These are phyloP conservation scores for Strix aluco DNA, from an alignment of 2,113 vertebrate genomes.

Conservation along the genomic window DNA sequence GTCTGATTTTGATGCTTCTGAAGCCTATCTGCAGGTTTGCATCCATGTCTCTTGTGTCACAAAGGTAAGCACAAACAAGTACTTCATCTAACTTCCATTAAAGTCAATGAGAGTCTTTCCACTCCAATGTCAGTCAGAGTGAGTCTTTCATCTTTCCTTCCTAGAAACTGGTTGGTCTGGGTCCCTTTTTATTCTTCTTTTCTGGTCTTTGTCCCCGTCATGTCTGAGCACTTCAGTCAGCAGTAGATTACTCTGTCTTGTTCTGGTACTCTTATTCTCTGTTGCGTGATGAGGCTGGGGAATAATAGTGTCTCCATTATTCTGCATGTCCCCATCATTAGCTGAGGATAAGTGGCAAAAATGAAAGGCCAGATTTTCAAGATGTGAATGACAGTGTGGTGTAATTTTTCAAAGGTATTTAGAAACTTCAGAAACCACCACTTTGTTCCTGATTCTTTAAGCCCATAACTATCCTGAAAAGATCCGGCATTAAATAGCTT, in stretches of 20 bases:
- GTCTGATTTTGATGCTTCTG: neutral
- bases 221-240: neutral
- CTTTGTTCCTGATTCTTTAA: neutral
- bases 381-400: neutral
- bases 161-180: neutral
- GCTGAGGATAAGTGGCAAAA: neutral
- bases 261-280: neutral
- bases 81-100: neutral
- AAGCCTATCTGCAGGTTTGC: neutral
- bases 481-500: neutral
- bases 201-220: neutral
- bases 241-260: neutral
- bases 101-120: neutral
- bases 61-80: neutral
- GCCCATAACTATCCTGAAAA: neutral
- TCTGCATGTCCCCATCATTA: neutral
- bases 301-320: neutral
- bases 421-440: neutral
- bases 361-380: conserved; percentile 15
- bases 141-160: neutral
- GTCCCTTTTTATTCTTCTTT: neutral
- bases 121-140: neutral
- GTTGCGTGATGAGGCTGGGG: neutral
- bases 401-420: neutral
- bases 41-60: neutral